Evolutionary conservation across 2,888 invertebrate species (phyloP), one percentile per base, ranked within the genome.

Genomic region (Drosophila robusta): DNA sequence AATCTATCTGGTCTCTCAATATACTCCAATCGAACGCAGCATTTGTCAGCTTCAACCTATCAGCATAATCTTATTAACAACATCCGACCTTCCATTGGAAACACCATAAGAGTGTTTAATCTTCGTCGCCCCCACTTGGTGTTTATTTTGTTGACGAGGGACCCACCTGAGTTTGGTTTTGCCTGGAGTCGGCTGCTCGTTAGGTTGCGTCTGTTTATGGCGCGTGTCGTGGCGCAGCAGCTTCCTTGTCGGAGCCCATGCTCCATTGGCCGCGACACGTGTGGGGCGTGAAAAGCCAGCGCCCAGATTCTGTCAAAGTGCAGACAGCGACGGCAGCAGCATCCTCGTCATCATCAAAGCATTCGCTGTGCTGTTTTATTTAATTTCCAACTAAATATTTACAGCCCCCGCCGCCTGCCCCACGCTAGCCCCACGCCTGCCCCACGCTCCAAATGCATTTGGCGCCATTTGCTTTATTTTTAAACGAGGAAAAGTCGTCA

Each of bases 381-480:
- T 56, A 57, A 65, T 69, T 81, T 86, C 66, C 70, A 82, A 75
- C 84, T 87, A 86, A 70, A 75, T 76, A 78, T 66, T 77, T 64
- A 52, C 58, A 57, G 51, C 36, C 50, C n/a, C 24, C 34, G 18
- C 2, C 18, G 18, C 18, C 18, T 18, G 18, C 18, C 49, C n/a
- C n/a, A n/a, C n/a, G n/a, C n/a, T n/a, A n/a, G n/a, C n/a, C n/a
- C n/a, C n/a, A n/a, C n/a, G n/a, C n/a, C 66, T 18, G 7, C 4
- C 49, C 54, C 18, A 18, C 18, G 58, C 50, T 55, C 49, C 50
- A 75, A 72, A 72, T 74, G 75, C 82, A 80, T 71, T 80, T 87
- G 88, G 89, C 88, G 88, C 88, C 88, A 74, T 84, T 72, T 70
- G 76, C 69, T 77, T 78, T 73, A 69, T 89, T 82, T 85, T 78